These are phyloP conservation scores for Sebastes alutus DNA, from an alignment of 2,797 vertebrate genomes.

Conservation along the genomic window DNA sequence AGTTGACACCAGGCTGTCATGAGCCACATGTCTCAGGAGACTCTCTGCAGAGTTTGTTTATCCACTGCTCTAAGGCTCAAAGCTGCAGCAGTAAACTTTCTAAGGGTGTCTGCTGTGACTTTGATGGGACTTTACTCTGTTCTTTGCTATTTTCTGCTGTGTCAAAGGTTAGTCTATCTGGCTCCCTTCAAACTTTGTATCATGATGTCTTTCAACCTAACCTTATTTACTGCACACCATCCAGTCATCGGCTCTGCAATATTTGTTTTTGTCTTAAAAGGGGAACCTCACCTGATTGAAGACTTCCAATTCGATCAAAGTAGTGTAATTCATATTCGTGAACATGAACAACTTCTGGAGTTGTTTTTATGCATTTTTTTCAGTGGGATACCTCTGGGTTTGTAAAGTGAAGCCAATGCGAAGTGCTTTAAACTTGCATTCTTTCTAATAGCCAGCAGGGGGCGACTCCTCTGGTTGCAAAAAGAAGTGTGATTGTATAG, in stretches of 20 bases:
- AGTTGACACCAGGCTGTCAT: conserved; percentile 56
- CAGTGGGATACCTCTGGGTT: no score
- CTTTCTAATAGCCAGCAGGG: no score
- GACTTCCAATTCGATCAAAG: background rate
- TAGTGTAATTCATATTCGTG: background rate
- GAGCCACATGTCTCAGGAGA: conserved; percentile 33
- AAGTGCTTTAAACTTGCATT: no score
- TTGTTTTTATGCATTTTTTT: background rate
- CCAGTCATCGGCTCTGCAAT: background rate
- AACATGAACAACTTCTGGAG: background rate
- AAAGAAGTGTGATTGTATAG: no score
- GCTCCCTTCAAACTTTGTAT: background rate
- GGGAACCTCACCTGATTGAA: background rate
- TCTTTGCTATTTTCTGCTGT: conserved; percentile 36
- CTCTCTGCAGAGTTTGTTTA: conserved; percentile 43
- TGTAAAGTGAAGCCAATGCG: no score
- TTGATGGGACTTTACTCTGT: conserved; percentile 3
- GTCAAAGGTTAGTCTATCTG: conserved; percentile 13
- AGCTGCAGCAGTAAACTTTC: conserved; percentile 28
- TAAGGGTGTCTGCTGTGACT: conserved; percentile 26
- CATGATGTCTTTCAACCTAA: background rate
- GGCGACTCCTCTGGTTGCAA: no score
- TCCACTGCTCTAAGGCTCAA: background rate
- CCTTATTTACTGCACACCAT: background rate
- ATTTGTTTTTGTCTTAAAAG: conserved; percentile 4